Evolutionary conservation across 2,797 vertebrate genomes (phyloP).

Genomic region (Manis crassicaudata): DNA sequence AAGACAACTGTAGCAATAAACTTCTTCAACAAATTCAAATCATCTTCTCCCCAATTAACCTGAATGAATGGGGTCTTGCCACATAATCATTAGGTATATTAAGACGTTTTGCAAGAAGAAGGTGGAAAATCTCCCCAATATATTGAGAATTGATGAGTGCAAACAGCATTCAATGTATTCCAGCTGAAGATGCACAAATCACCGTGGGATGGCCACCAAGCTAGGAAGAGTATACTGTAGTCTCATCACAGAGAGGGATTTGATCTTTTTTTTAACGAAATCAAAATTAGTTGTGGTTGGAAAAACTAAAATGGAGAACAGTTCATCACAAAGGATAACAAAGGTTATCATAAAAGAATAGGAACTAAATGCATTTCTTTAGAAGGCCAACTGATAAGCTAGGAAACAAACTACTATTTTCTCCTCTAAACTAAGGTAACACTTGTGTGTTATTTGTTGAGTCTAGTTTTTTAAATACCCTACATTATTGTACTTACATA

Average conservation of each 20-base stretch:
- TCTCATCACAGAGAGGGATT: neutral
- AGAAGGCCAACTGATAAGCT: neutral
- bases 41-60: neutral
- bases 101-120: neutral
- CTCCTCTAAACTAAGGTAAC: constrained; percentile 20
- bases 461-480: constrained; percentile 4
- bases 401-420: neutral
- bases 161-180: neutral
- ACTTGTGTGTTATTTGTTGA: neutral
- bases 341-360: neutral
- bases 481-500: neutral
- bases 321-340: neutral
- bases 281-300: neutral
- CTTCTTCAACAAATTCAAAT: neutral
- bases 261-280: neutral
- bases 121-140: neutral
- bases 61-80: neutral
- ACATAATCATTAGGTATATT: neutral
- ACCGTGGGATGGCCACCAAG: neutral
- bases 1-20: neutral
- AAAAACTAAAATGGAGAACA: neutral
- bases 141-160: neutral
- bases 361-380: neutral
- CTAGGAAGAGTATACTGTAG: neutral
- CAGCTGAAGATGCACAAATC: neutral